Conservation (phyloP, 2,797 vertebrate genomes). For the Fistularia commersonii region DNA sequence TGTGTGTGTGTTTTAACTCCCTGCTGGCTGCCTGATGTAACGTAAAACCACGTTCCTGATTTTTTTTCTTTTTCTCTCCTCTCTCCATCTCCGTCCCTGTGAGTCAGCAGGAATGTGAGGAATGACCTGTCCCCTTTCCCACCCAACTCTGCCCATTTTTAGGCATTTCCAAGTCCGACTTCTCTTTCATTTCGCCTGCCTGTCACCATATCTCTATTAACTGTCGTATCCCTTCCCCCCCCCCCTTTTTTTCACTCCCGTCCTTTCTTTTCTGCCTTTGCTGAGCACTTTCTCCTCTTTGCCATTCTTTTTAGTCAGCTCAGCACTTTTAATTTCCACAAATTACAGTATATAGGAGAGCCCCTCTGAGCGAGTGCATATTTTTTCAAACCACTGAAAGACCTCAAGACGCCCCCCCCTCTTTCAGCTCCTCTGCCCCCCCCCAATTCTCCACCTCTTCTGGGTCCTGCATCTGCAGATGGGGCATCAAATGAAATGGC, state of each 20-base stretch:
- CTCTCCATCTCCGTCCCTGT: slow-evolving; percentile 45
- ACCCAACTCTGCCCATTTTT: slow-evolving; percentile 72
- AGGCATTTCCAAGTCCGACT: slow-evolving; percentile 55
- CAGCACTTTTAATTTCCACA: slow-evolving; percentile 61
- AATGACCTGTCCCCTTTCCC: slow-evolving; percentile 65
- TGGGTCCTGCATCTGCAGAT: slow-evolving; percentile 16
- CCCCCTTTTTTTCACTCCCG: slow-evolving; percentile 12
- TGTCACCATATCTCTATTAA: slow-evolving; percentile 24
- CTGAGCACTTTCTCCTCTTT: slow-evolving; percentile 25
- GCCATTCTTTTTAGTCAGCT: slow-evolving; percentile 50
- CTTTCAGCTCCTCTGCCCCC: slow-evolving; percentile 1
- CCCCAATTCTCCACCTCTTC: no score
- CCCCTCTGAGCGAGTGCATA: slow-evolving; percentile 50
- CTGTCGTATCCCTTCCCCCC: slow-evolving; percentile 8
- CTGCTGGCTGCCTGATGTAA: background rate
- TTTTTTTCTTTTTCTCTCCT: slow-evolving; percentile 13
- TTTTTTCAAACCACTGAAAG: slow-evolving; percentile 51
- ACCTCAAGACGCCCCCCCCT: slow-evolving; percentile 47
- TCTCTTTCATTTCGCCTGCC: slow-evolving; percentile 26
- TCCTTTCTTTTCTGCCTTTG: slow-evolving; percentile 31
- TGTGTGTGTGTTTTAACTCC: no score
- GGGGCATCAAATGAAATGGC: slow-evolving; percentile 1
- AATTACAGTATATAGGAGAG: slow-evolving; percentile 58
- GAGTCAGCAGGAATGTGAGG: slow-evolving; percentile 77
- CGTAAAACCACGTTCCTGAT: slow-evolving; percentile 8